These are phyloP conservation scores for Diplolepis rosae DNA, from an alignment of 2,888 invertebrate species.

Conservation along the genomic window DNA sequence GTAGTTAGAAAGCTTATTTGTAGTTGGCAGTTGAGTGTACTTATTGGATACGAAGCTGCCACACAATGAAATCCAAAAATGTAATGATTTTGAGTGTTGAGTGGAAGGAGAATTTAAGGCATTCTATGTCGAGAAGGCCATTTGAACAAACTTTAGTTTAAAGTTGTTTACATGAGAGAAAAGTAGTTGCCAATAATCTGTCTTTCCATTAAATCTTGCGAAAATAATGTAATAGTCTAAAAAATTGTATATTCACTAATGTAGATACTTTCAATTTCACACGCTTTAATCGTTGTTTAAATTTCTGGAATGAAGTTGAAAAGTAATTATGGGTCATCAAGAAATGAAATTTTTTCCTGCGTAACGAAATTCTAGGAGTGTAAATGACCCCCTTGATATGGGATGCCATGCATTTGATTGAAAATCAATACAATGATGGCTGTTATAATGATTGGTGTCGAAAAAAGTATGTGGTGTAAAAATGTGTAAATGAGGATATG, in stretches of 20 bases:
- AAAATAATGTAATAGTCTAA: not conserved
- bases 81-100: constrained; percentile 38
- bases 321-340: no score
- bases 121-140: constrained; percentile 16
- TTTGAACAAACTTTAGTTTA: not conserved
- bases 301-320: not conserved
- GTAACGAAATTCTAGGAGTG: not conserved
- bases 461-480: not conserved
- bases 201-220: not conserved
- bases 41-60: constrained; percentile 25
- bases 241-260: not conserved
- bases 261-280: not conserved
- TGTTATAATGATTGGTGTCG: constrained; percentile 23
- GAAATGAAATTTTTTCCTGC: no score
- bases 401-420: constrained; percentile 12
- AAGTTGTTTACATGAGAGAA: not conserved
- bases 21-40: constrained; percentile 18
- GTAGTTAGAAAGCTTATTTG: constrained; percentile 35
- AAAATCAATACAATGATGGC: constrained; percentile 14
- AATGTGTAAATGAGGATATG: not conserved
- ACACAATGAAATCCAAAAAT: constrained; percentile 33
- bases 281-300: not conserved
- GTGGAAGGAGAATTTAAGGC: constrained; percentile 15
- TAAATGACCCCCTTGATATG: constrained; percentile 19
- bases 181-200: not conserved